Conservation (phyloP, 2,797 vertebrate species). For the Pyrocephalus nanus region DNA sequence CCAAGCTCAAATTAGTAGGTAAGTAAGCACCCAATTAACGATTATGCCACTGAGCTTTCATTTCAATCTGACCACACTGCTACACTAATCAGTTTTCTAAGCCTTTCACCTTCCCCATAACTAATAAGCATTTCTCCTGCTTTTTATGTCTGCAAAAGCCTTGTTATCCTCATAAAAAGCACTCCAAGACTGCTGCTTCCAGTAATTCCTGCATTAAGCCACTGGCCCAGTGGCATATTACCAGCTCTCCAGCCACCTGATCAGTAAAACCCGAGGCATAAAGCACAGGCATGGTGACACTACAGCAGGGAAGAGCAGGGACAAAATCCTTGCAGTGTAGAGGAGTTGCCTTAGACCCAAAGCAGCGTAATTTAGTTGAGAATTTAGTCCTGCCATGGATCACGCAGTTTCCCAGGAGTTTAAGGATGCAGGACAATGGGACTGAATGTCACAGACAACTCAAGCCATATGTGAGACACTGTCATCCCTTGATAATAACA, state of each 20-base stretch:
- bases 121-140: conserved; percentile 75
- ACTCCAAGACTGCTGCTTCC: conserved; percentile 55
- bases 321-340: neutral
- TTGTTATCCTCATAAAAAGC: conserved; percentile 72
- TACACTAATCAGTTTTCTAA: conserved; percentile 78
- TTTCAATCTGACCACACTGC: conserved; percentile 79
- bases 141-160: conserved; percentile 71
- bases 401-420: neutral
- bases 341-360: neutral
- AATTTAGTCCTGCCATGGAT: neutral
- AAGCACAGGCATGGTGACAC: neutral
- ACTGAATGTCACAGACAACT: neutral
- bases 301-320: neutral
- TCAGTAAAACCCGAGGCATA: conserved; percentile 22
- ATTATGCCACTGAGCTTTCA: conserved; percentile 75
- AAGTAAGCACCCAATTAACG: conserved; percentile 81
- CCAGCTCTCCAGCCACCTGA: neutral
- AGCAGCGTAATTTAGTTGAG: neutral
- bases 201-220: conserved; percentile 58
- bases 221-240: conserved; percentile 18
- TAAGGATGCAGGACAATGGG: neutral
- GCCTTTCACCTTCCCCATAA: conserved; percentile 76
- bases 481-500: neutral
- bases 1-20: conserved; percentile 81
- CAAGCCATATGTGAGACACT: neutral